Conservation (phyloP, 2,113 vertebrate species). For the Pardalotus punctatus region DNA sequence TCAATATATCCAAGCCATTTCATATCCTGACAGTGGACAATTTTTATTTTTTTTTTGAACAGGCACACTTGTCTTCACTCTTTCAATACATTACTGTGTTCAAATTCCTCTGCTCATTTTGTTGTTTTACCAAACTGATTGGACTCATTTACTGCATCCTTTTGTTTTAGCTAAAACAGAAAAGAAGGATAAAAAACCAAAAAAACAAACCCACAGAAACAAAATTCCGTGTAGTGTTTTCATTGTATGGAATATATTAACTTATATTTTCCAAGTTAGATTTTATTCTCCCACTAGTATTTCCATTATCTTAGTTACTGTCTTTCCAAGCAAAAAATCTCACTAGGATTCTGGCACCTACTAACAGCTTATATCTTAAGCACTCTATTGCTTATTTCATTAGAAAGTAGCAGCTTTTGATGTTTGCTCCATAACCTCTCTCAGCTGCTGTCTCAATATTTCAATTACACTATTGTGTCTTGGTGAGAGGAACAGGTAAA, state of each 20-base stretch:
- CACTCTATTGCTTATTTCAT: not conserved
- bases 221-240: not conserved
- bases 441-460: not conserved
- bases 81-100: not conserved
- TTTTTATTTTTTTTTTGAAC: not conserved
- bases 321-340: not conserved
- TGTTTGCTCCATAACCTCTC: not conserved
- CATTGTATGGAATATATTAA: not conserved
- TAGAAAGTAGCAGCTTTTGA: not conserved
- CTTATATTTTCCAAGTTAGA: not conserved
- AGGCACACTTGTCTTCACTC: not conserved
- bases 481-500: not conserved
- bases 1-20: not conserved
- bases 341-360: not conserved
- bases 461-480: not conserved
- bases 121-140: not conserved
- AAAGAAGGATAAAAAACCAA: not conserved
- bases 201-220: not conserved
- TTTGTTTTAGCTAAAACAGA: not conserved
- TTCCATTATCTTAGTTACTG: not conserved
- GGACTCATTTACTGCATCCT: not conserved
- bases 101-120: not conserved
- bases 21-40: not conserved
- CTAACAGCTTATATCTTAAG: not conserved
- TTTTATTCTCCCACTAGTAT: not conserved